Conservation (phyloP, 2,888 invertebrate genomes). For the Ormyrus nitidulus region DNA sequence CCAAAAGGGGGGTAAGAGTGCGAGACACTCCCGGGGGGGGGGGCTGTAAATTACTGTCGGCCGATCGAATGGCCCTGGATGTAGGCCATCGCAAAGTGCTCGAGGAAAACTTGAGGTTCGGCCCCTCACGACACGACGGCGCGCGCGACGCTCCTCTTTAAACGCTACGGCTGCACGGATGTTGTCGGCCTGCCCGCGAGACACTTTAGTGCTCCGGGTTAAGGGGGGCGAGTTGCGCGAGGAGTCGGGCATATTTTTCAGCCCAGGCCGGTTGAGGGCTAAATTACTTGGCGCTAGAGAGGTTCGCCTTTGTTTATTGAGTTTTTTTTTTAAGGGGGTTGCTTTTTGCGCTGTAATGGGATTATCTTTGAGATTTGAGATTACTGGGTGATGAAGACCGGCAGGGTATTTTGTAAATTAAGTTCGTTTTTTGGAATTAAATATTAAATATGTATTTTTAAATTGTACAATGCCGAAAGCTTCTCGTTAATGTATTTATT, state of each 20-base stretch:
- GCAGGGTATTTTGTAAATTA: no score
- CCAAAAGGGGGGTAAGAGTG: constrained; percentile 42
- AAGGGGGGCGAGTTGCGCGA: not conserved
- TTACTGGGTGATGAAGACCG: no score
- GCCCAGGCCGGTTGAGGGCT: not conserved
- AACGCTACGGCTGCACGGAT: not conserved
- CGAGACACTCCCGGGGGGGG: not conserved
- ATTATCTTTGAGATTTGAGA: no score
- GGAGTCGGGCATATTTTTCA: not conserved
- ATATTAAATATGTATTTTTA: no score
- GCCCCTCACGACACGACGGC: not conserved
- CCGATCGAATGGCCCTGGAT: not conserved
- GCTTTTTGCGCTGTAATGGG: no score
- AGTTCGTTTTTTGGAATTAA: no score
- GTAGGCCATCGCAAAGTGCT: not conserved
- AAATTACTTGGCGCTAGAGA: not conserved
- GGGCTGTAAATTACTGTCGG: not conserved
- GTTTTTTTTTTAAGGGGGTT: no score
- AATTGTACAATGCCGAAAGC: no score
- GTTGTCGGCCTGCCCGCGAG: not conserved
- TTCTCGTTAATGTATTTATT: no score
- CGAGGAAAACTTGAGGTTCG: not conserved
- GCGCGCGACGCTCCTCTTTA: not conserved
- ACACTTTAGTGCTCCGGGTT: not conserved
- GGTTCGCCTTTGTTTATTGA: not conserved